Base-by-base conservation (phyloP, 2,113 vertebrate genomes). In the Sclerurus mexicanus region DNA sequence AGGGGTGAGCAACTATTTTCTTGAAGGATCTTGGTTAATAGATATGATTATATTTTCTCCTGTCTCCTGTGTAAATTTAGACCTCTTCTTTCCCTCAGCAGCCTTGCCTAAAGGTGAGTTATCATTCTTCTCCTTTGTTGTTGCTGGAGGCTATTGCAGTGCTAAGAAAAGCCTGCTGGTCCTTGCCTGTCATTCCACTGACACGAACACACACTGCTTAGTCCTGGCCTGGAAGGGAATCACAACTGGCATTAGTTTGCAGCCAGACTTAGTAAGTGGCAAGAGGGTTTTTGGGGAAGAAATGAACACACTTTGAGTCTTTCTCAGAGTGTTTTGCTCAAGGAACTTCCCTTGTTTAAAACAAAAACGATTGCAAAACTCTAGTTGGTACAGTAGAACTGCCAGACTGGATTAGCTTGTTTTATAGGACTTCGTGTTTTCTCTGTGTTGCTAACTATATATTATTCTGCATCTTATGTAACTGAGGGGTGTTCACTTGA, bases 371-470 rank as follows among this genome's bases (percentile, higher is more conserved):
- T 96, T 96, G 74, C 90, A 85, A 87, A 90, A 95, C 69, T 85
- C 7, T 19, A 58, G 42, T 67, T 69, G n/a, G 44, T 78, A 56
- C 47, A 76, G 56, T 90, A 40, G 60, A 90, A 87, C 62, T 83
- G 90, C 93, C 85, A 77, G 72, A 72, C 94, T 90, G 91, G 95
- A 89, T 92, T 66, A 59, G 87, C 91, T 24, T 12, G 87, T 97
- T 97, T 83, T 64, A 44, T 74, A 31, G 67, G 16, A 64, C 44
- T 74, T 46, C 9, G 73, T 71, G n/a, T 80, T 76, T 47, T 52
- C 30, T 86, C 27, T 53, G n/a, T 88, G 76, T 59, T 63, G 24
- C 27, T 85, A 46, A 66, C 31, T 52, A 3, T 53, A 17, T 47
- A 14, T 60, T 87, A 52, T 52, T 92, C 52, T 90, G 23, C 33